Conservation (phyloP, 2,888 invertebrate species). For the Linyphia triangularis region DNA sequence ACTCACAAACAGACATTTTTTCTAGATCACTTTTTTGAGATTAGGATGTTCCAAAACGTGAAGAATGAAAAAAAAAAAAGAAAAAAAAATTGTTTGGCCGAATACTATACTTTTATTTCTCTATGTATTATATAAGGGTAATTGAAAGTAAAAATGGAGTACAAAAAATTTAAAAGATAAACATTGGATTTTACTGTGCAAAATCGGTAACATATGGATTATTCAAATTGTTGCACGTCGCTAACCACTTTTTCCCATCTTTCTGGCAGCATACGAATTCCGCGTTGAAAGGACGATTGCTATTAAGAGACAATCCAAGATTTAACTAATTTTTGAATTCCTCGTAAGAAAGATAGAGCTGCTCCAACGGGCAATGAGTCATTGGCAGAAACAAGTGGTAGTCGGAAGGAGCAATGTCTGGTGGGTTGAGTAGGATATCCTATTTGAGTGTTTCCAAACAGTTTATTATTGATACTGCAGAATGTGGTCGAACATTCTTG, state of each 20-base stretch:
- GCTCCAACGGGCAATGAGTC: conserved; percentile 8
- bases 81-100: too few species aligned
- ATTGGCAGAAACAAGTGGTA: conserved; percentile 14
- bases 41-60: too few species aligned
- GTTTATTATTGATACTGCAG: not conserved
- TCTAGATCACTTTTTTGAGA: too few species aligned
- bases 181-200: too few species aligned
- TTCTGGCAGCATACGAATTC: not conserved
- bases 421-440: not conserved
- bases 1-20: too few species aligned
- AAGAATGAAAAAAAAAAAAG: too few species aligned
- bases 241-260: not conserved
- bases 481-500: not conserved
- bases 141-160: too few species aligned
- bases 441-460: not conserved
- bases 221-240: not conserved
- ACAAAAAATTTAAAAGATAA: too few species aligned
- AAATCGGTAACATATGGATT: too few species aligned
- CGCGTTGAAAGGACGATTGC: not conserved
- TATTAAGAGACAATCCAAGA: not conserved
- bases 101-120: too few species aligned
- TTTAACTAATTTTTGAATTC: not conserved
- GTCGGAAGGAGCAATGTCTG: not conserved
- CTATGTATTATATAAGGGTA: too few species aligned
- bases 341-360: conserved; percentile 10